Evolutionary conservation across 1,140 invertebrate species (phyloP).

Genomic region (Chironomus striatipennis): DNA sequence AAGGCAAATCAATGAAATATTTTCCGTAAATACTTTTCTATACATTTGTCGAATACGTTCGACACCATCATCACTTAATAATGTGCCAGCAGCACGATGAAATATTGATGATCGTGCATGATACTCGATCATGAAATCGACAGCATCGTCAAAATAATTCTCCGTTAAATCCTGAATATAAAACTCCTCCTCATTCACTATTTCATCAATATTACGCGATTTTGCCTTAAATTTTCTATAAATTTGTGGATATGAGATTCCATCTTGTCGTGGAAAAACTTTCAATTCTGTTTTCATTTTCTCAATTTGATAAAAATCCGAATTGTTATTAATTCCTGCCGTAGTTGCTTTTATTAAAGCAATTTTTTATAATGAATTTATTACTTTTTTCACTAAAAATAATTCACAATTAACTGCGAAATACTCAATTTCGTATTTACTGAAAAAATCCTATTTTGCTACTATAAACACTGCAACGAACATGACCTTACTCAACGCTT

Average conservation of each 20-base stretch:
- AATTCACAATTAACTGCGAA: no score
- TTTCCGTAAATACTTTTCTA: constrained; percentile 3
- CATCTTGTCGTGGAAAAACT: not conserved
- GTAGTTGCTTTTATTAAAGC: no score
- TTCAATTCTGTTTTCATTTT: constrained; percentile 3
- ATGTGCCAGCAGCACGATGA: constrained; percentile 17
- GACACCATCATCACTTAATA: not conserved
- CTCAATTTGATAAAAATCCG: no score
- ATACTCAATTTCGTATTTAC: no score
- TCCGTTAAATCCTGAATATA: constrained; percentile 24
- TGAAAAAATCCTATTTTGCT: not conserved
- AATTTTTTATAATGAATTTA: not conserved
- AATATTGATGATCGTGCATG: constrained; percentile 18
- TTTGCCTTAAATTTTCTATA: constrained; percentile 18
- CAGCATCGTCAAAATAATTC: constrained; percentile 16
- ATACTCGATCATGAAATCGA: constrained; percentile 7
- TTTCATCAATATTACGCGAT: constrained; percentile 14
- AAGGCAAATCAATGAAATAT: constrained; percentile 17
- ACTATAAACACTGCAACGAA: not conserved
- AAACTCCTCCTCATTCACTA: constrained; percentile 11
- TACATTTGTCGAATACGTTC: not conserved
- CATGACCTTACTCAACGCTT: constrained; percentile 6
- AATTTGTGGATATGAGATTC: not conserved
- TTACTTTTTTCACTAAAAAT: not conserved
- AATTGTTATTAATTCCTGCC: no score